Base-by-base conservation (phyloP, 2,797 vertebrate species). In the Masticophis lateralis region DNA sequence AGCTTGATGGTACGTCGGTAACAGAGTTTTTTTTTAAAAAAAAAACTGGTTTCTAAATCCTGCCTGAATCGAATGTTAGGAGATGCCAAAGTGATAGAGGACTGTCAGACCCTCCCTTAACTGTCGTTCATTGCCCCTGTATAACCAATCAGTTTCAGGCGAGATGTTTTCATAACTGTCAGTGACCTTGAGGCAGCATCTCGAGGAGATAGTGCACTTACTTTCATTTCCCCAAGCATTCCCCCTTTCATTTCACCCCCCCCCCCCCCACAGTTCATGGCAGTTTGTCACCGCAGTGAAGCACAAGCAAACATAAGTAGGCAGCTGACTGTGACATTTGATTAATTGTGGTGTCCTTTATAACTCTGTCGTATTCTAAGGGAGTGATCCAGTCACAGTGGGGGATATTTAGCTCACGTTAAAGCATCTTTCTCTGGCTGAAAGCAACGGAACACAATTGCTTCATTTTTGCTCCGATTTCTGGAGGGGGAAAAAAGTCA, bases 1-100 rank as follows among this genome's bases (percentile, higher is more conserved):
- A 98, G 94, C 97, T 99, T 86, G 99, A 99, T 91, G 99, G 99
- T 99, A 98, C 22, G 96, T 92, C 86, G n/a, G 2, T 60, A 93
- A 25, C 37, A n/a, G 88, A 47, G 0, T 27, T 13, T n/a, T n/a
- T n/a, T n/a, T n/a, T 37, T 37, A 79, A 89, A 56, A 69, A 32
- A 25, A 28, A 43, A 55, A 22, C 5, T 86, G 6, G 69, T 83
- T 57, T 57, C 22, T 25, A 87, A 87, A 69, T 55, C 47, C 3
- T 47, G 27, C n/a, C 20, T 53, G 27, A 66, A 51, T 32, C 74
- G 13, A 79, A 90, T 22, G 43, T 32, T 53, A 22, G 28, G 28
- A 18, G 10, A 22, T 60, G 18, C 5, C 63, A 11, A 74, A 60
- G n/a, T 53, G 59, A 7, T 69, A 6, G 28, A 28, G 12, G 5